These are phyloP conservation scores for Torymus texanus DNA, from an alignment of 2,888 invertebrate genomes.

Conservation along the genomic window DNA sequence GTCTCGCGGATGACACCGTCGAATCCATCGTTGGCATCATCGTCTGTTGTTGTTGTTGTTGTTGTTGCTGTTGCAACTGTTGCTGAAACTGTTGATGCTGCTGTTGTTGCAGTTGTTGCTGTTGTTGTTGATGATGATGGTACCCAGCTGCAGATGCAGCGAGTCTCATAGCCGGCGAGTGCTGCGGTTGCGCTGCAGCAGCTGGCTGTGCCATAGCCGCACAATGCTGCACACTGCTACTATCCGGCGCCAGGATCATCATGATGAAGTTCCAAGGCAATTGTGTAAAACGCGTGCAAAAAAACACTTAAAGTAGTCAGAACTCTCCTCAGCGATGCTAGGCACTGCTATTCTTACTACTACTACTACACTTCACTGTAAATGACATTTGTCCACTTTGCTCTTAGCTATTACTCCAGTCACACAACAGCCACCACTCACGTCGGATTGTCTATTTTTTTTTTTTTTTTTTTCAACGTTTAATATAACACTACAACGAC, in stretches of 20 bases:
- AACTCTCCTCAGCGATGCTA: no score
- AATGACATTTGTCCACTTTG: constrained; percentile 24
- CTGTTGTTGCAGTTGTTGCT: constrained; percentile 73
- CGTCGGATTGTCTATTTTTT: no score
- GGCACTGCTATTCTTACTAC: constrained; percentile 53
- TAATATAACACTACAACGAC: no score
- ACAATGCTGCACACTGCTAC: constrained; percentile 78
- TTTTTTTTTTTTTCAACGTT: no score
- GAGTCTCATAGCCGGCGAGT: constrained; percentile 76
- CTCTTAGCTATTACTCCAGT: background rate
- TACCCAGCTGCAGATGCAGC: constrained; percentile 60
- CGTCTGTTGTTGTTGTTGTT: constrained; percentile 51
- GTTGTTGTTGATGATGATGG: constrained; percentile 39
- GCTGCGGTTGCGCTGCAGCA: constrained; percentile 65
- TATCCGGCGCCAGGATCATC: constrained; percentile 83
- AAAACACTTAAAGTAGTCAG: constrained; percentile 16
- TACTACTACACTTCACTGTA: constrained; percentile 63
- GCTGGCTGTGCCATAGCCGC: constrained; percentile 62
- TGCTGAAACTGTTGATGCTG: constrained; percentile 61
- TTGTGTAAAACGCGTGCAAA: background rate
- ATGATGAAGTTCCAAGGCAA: constrained; percentile 46
- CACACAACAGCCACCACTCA: no score
- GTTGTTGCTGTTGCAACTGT: background rate
- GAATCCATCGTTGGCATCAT: constrained; percentile 74
- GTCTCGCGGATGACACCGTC: constrained; percentile 73